phyloP scores from a whole-genome alignment of 2,797 vertebrate genomes.

The Intellagama lesueurii region DNA sequence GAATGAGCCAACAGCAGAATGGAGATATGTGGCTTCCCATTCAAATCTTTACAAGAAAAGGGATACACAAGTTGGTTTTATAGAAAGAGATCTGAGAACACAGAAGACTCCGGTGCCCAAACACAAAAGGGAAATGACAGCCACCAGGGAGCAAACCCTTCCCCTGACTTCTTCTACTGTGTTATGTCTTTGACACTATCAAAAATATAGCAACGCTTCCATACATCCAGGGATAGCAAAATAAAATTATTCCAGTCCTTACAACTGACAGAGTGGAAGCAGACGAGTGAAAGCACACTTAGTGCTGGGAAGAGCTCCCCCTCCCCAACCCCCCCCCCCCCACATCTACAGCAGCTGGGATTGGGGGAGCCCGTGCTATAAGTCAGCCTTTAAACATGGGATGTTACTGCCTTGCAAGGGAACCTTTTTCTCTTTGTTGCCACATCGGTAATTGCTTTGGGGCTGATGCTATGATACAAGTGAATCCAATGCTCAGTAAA shows the following conservation, averaged over 20 bases:
- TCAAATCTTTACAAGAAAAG: neutral
- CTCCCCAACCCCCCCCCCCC: no score
- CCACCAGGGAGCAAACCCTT: neutral
- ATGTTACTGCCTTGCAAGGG: neutral
- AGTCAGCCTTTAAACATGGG: neutral
- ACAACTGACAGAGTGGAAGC: neutral
- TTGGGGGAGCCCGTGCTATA: neutral
- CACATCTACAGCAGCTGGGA: no score
- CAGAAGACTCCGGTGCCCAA: no score
- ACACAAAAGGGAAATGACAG: neutral
- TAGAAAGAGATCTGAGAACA: neutral
- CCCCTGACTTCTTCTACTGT: neutral
- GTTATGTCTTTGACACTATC: neutral
- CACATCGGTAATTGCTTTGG: neutral
- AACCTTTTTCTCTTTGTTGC: neutral
- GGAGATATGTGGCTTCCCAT: neutral
- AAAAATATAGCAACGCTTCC: neutral
- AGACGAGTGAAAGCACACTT: no score
- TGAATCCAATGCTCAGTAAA: neutral
- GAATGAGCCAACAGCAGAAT: neutral
- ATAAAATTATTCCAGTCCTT: neutral
- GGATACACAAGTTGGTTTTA: neutral
- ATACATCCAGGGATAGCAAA: neutral
- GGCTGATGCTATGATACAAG: neutral
- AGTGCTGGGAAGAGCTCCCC: neutral